Conservation (phyloP, 1,140 invertebrate genomes). For the Dreissena rostriformis region DNA sequence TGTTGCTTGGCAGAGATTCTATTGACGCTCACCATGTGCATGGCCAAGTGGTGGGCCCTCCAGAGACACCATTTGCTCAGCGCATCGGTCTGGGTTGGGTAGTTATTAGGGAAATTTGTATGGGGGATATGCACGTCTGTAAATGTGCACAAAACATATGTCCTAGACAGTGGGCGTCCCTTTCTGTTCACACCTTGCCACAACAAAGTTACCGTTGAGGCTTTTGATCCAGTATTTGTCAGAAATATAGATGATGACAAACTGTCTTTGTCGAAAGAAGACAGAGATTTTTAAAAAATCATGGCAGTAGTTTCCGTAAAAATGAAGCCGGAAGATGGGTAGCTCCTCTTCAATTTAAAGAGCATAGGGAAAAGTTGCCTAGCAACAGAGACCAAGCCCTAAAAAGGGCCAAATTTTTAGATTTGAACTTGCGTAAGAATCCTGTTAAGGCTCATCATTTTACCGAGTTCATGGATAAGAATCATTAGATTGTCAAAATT, state of each 20-base stretch:
- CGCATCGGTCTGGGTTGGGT: slow-evolving; percentile 59
- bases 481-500: slow-evolving; percentile 11
- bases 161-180: slow-evolving; percentile 30
- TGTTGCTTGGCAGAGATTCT: slow-evolving; percentile 56
- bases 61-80: slow-evolving; percentile 48
- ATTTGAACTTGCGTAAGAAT: slow-evolving; percentile 17
- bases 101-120: slow-evolving; percentile 52
- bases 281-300: slow-evolving; percentile 16
- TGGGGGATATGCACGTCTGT: slow-evolving; percentile 34
- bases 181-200: slow-evolving; percentile 49
- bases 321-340: slow-evolving; percentile 34
- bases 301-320: slow-evolving; percentile 42
- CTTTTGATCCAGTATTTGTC: slow-evolving; percentile 19
- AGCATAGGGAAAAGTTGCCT: slow-evolving; percentile 5
- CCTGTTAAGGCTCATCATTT: slow-evolving; percentile 41
- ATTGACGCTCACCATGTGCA: slow-evolving; percentile 51
- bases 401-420: slow-evolving; percentile 15
- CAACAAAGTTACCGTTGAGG: neutral
- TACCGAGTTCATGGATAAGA: slow-evolving; percentile 1
- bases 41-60: slow-evolving; percentile 49
- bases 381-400: slow-evolving; percentile 39
- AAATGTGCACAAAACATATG: slow-evolving; percentile 31
- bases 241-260: neutral
- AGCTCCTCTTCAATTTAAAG: slow-evolving; percentile 53
- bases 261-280: slow-evolving; percentile 52